These are phyloP conservation scores for Chamaea fasciata DNA, from an alignment of 2,113 vertebrate genomes.

Conservation along the genomic window DNA sequence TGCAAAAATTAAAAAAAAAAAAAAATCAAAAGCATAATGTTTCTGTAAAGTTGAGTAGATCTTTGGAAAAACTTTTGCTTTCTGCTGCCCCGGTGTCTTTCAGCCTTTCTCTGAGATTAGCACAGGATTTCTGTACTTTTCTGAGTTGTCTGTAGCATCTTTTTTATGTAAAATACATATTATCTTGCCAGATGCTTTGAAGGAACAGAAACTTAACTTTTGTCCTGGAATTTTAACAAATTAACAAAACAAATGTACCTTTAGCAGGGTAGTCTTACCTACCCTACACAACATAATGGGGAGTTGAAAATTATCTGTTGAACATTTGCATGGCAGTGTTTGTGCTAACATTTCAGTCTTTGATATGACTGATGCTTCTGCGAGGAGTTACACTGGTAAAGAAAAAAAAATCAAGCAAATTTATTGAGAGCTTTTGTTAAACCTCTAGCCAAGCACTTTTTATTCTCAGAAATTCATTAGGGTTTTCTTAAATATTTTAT, in stretches of 20 bases:
- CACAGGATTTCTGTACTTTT: neutral
- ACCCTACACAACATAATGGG: neutral
- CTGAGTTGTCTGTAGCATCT: neutral
- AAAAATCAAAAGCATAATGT: neutral
- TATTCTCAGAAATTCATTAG: neutral
- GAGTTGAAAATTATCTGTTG: neutral
- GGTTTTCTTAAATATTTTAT: neutral
- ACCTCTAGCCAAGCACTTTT: neutral
- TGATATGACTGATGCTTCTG: neutral
- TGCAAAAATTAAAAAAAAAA: neutral
- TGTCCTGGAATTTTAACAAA: neutral
- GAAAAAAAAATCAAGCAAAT: neutral
- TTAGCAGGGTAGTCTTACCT: neutral
- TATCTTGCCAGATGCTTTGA: neutral
- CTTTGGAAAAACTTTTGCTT: neutral
- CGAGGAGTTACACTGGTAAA: neutral
- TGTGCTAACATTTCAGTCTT: neutral
- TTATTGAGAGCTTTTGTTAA: neutral
- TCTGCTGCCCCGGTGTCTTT: neutral
- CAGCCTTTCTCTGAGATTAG: neutral
- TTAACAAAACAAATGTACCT: neutral
- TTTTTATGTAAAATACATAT: neutral
- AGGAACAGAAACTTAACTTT: neutral
- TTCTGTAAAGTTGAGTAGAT: neutral
- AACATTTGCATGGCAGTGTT: neutral